Conservation (phyloP, 2,888 invertebrate genomes). For the Tinea trinotella region DNA sequence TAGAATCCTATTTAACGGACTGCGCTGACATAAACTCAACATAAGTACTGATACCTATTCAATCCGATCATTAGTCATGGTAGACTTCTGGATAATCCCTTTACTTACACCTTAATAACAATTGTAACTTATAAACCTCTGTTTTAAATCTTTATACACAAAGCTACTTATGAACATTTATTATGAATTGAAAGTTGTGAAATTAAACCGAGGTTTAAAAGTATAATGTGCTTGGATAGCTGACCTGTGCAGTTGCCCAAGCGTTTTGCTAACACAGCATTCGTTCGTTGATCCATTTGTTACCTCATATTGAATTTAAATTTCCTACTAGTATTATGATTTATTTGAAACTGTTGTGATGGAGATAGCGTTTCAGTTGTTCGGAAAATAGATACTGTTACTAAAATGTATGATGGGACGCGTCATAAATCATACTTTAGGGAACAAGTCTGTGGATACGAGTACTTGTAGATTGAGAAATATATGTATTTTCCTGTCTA, state of each 20-base stretch:
- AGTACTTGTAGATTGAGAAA: no score
- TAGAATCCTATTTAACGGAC: constrained; percentile 10
- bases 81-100: constrained; percentile 6
- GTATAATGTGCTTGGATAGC: not conserved
- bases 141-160: not conserved
- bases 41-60: constrained; percentile 10
- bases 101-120: not conserved
- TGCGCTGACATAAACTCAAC: constrained; percentile 6
- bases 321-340: not conserved
- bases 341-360: not conserved
- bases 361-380: not conserved
- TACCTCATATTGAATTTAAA: constrained; percentile 15
- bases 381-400: not conserved
- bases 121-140: not conserved
- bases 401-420: not conserved
- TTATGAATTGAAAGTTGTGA: not conserved
- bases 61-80: constrained; percentile 14
- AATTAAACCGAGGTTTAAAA: not conserved
- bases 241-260: not conserved
- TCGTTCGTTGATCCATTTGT: constrained; percentile 13
- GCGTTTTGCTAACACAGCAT: constrained; percentile 11
- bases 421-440: not conserved
- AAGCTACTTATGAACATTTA: not conserved
- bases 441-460: not conserved
- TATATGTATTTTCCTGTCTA: no score